Conservation (phyloP, 1,140 invertebrate genomes). For the Gryllus bimaculatus region DNA sequence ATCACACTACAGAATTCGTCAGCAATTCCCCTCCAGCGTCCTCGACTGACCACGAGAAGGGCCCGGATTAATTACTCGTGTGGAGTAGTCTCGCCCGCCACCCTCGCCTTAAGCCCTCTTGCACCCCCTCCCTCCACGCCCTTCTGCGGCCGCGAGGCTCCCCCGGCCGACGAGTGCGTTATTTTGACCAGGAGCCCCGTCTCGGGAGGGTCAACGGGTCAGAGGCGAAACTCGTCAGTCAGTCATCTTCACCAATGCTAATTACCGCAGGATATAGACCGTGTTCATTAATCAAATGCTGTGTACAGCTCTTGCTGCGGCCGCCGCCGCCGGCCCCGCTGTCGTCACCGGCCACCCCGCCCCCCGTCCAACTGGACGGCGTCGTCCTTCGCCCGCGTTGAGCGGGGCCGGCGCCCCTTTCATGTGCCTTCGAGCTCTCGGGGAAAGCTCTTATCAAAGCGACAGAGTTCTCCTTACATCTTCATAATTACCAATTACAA, state of each 20-base stretch:
- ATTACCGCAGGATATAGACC: not conserved
- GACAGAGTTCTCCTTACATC: not conserved
- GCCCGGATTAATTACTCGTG: not conserved
- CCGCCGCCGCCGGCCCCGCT: too few relatives aligned
- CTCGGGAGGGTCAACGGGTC: not conserved
- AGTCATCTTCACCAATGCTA: not conserved
- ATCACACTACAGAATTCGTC: too few relatives aligned
- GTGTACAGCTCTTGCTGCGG: not conserved
- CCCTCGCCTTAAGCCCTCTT: not conserved
- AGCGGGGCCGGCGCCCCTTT: not conserved
- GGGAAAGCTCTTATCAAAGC: not conserved
- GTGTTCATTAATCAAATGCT: slow-evolving; percentile 1
- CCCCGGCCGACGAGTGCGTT: not conserved
- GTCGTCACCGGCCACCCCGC: not conserved
- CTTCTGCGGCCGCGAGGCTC: not conserved
- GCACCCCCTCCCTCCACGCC: not conserved
- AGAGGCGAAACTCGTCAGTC: not conserved
- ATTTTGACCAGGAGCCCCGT: not conserved
- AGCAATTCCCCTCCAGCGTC: too few relatives aligned
- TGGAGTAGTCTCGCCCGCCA: not conserved
- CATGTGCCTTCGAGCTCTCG: not conserved
- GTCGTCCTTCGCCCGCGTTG: not conserved
- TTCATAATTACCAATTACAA: slow-evolving; percentile 6
- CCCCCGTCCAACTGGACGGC: not conserved
- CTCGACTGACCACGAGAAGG: not conserved